Evolutionary conservation across 2,113 vertebrate species (phyloP), one percentile per base, ranked within the genome.

Genomic region (Chitala chitala): DNA sequence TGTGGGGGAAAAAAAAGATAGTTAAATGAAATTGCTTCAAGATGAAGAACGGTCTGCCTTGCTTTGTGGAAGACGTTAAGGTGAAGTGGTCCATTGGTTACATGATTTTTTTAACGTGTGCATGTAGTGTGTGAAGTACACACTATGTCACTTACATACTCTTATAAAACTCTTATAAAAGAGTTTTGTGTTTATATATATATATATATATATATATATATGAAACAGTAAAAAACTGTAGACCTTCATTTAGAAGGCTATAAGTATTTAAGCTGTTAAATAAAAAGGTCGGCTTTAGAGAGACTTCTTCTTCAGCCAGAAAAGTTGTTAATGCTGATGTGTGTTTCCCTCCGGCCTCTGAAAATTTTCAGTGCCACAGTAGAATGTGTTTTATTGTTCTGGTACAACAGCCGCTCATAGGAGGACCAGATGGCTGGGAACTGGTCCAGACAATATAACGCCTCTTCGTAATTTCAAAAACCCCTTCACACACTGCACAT

Each of bases 361-460:
- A 46, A 48, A 10, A 15, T 20, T 63, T 61, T 48, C 56, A 63
- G n/a, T 33, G 42, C 55, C 24, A 50, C 71, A 61, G 40, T n/a
- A 73, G 29, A 63, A 33, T 63, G 40, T 17, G 44, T 73, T 63
- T 58, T 56, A 75, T 75, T 29, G 73, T 40, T 66, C 59, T 24
- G 20, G 17, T 54, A 29, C 46, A 36, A 73, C 26, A n/a, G 10
- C 31, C 12, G 24, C 46, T 9, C 71, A 22, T 33, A 50, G 72
- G 42, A 26, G 31, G 46, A 65, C 31, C 72, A 74, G 72, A 74
- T 74, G 72, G 56, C 29, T 53, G 42, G 46, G 42, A 74, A 33
- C 54, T 64, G 59, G 22, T 13, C 5, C 20, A 53, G 72, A 65
- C 61, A 24, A 40, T 3, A 38, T 74, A 29, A 54, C 8, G 48